phyloP scores from a whole-genome alignment of 2,113 vertebrate species.

The Crotalus helleri region DNA sequence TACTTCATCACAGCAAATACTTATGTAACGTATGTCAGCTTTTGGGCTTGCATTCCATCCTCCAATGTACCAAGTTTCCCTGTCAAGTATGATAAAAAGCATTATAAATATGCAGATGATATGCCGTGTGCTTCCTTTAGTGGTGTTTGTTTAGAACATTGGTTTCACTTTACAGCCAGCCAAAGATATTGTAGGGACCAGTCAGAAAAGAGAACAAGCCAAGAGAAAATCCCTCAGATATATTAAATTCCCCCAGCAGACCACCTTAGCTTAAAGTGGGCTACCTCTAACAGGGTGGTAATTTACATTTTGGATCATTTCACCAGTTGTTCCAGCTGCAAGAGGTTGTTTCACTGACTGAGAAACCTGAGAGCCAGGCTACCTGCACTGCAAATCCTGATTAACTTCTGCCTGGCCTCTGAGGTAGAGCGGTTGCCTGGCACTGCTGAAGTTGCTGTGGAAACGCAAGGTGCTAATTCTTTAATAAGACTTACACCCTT shows the following conservation, averaged over 20 bases:
- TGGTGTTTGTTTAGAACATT: not conserved
- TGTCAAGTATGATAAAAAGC: not conserved
- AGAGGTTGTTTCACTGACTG: not conserved
- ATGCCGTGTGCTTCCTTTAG: not conserved
- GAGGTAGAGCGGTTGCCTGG: constrained; percentile 69
- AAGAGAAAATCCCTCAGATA: not conserved
- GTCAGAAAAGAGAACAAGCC: not conserved
- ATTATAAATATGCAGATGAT: not conserved
- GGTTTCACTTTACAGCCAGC: not conserved
- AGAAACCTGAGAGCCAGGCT: not conserved
- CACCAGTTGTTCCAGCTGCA: constrained; percentile 13
- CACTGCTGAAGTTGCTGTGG: constrained; percentile 73
- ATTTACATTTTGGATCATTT: not conserved
- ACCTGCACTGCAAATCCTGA: not conserved
- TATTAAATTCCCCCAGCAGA: not conserved
- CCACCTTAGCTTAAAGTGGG: not conserved
- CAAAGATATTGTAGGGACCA: not conserved
- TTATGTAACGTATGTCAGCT: not conserved
- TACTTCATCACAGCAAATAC: not conserved
- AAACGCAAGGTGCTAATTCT: constrained; percentile 73
- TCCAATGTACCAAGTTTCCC: not conserved
- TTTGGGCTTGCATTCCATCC: not conserved
- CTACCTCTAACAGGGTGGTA: not conserved
- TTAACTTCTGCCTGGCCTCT: constrained; percentile 22
- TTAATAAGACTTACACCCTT: constrained; percentile 68